These are phyloP conservation scores for Tupaia tana DNA, from an alignment of 2,113 vertebrate genomes.

Conservation along the genomic window DNA sequence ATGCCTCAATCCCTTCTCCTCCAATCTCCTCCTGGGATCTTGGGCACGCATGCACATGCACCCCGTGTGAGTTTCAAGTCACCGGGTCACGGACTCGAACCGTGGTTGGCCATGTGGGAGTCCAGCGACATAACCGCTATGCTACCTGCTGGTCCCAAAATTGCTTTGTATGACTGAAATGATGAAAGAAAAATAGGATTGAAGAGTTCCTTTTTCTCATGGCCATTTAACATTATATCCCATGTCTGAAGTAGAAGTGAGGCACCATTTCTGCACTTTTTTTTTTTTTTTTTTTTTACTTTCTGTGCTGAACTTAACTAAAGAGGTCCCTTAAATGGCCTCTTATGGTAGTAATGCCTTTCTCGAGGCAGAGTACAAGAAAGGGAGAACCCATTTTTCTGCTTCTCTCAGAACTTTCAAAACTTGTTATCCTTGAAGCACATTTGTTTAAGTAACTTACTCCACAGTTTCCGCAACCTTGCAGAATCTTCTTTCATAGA, in stretches of 20 bases:
- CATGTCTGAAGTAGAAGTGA: not conserved
- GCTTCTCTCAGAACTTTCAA: not conserved
- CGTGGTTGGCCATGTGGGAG: no score
- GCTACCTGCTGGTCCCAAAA: not conserved
- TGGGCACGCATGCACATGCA: no score
- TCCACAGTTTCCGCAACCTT: not conserved
- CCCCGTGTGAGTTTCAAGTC: no score
- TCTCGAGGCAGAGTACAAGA: not conserved
- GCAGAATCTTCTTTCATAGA: not conserved
- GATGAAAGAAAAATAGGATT: not conserved
- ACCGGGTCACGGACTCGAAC: no score
- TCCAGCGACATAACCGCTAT: no score
- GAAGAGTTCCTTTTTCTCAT: not conserved
- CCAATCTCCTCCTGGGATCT: no score
- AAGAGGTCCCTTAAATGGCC: not conserved
- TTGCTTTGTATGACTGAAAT: not conserved
- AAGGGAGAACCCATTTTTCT: not conserved
- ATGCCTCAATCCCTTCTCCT: no score
- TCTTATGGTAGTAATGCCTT: not conserved
- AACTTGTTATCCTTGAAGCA: not conserved
- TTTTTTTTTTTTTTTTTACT: not conserved
- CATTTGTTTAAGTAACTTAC: conserved; percentile 6
- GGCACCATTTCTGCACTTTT: not conserved
- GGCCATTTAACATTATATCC: not conserved
- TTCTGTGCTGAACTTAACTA: not conserved